These are phyloP conservation scores for Ifrita kowaldi DNA, from an alignment of 2,113 vertebrate species.

Conservation along the genomic window DNA sequence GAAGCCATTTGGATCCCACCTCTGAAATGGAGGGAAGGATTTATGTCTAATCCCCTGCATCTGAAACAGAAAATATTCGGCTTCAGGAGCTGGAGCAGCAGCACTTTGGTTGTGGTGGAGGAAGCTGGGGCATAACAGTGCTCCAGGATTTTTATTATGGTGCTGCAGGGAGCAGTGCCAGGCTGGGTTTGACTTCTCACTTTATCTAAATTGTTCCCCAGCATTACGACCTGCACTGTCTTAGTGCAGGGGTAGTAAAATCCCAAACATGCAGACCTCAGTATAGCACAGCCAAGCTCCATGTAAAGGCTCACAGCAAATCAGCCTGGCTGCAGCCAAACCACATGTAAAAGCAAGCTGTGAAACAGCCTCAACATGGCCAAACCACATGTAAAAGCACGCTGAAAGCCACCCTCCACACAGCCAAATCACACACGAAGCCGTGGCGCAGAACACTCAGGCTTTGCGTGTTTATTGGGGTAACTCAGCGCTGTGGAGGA, in stretches of 20 bases:
- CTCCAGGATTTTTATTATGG: neutral
- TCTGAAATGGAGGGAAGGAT: neutral
- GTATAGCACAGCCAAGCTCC: neutral
- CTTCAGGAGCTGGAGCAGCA: neutral
- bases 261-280: neutral
- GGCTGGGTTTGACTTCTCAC: neutral
- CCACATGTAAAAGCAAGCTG: conserved; percentile 61
- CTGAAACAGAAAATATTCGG: neutral
- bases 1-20: neutral
- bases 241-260: neutral
- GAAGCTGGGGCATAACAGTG: neutral
- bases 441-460: neutral
- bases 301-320: neutral
- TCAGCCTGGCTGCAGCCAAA: conserved; percentile 26
- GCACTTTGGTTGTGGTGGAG: rapidly evolving
- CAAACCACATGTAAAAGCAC: conserved; percentile 53
- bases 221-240: neutral
- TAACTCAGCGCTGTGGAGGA: neutral
- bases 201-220: neutral
- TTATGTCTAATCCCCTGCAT: neutral
- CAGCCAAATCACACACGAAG: neutral
- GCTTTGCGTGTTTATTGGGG: neutral
- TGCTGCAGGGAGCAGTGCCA: neutral
- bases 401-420: conserved; percentile 1
- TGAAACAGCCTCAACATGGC: neutral